phyloP scores from a whole-genome alignment of 2,113 vertebrate genomes.

The Syrrhaptes paradoxus region DNA sequence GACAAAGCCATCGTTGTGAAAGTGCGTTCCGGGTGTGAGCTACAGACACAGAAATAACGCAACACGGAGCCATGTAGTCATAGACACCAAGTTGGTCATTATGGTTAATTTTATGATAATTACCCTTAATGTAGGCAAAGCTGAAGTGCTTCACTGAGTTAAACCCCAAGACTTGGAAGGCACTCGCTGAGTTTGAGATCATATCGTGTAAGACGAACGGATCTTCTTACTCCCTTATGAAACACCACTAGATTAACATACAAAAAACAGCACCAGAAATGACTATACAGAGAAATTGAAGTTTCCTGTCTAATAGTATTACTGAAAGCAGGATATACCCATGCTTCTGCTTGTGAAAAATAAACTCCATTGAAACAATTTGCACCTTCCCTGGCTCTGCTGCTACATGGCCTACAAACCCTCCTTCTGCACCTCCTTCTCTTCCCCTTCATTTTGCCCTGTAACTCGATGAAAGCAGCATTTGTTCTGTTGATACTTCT shows the following conservation, averaged over 20 bases:
- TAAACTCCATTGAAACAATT: background rate
- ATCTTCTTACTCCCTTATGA: background rate
- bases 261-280: background rate
- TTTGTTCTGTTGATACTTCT: background rate
- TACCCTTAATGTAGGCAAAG: background rate
- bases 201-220: fast-evolving
- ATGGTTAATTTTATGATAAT: background rate
- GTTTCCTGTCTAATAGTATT: background rate
- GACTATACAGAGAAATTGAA: background rate
- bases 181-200: background rate
- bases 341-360: background rate
- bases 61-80: background rate
- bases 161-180: background rate
- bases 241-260: background rate
- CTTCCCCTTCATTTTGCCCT: background rate
- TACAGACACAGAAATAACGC: background rate
- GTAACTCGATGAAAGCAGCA: background rate
- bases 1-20: background rate
- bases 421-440: background rate
- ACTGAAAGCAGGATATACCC: background rate
- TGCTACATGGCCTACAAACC: background rate
- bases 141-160: background rate
- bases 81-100: background rate
- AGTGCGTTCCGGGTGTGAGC: background rate
- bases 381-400: background rate